Evolutionary conservation across 2,113 vertebrate species (phyloP), one percentile per base, ranked within the genome.

Genomic region (Elephas maximus): DNA sequence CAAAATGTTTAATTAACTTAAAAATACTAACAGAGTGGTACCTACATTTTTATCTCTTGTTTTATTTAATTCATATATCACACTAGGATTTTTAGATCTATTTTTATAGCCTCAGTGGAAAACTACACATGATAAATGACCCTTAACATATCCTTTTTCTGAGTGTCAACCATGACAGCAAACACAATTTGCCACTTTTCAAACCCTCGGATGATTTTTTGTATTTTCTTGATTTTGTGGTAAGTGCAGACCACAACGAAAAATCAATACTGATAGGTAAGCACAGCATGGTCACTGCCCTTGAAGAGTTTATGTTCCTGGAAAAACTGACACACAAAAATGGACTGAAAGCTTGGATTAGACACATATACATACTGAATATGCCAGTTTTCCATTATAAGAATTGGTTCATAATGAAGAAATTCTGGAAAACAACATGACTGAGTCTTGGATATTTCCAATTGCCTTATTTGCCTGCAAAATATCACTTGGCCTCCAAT

Each of bases 211-310:
- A 83, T 95, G 96, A 93, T 88, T 88, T 95, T 95, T 82, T 85
- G 51, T 79, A 97, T 51, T 85, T 95, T 90, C 51, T 92, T 94
- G 51, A 91, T 93, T 95, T 93, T 94, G 17, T 92, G 87, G 45
- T 92, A 97, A 97, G 73, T 73, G 45, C 33, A 85, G 45, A 88
- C 53, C 53, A 67, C 65, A 88, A 93, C 28, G 85, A 60, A 93
- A 97, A 95, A 96, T 95, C 96, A 96, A 90, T 95, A 67, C 57
- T 45, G 48, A 92, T 62, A 14, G 41, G n/a, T 87, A 89, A 93
- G 63, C 74, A 92, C 63, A 94, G 21, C 41, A 88, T 78, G 60
- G 6, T 48, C 44, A 33, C 69, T 63, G 63, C 24, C 87, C 80
- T 95, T 73, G 63, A 91, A 87, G 48, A 80, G 37, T 95, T 94